Evolutionary conservation across 1,140 invertebrate species (phyloP), one percentile per base, ranked within the genome.

Genomic region (Varroa destructor): DNA sequence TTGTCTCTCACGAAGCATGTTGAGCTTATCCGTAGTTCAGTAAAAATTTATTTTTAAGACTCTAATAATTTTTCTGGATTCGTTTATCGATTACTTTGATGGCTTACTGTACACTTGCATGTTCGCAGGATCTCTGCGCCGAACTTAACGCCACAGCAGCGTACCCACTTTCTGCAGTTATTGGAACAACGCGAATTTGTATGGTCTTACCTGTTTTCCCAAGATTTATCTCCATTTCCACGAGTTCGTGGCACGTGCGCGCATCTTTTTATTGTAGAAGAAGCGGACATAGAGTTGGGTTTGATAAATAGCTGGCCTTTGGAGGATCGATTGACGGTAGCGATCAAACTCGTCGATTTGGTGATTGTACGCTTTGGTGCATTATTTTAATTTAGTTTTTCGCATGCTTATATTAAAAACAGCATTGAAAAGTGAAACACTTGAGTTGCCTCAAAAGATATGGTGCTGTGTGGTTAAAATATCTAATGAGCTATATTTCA

Each of bases 241-340:
- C 37, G 14, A 46, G 12, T 67, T 1, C 61, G 61, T 1, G 61
- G 61, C 37, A 67, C 61, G 1, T 67, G 61, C 37, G 61, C 40
- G 37, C 61, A 67, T 40, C n/a, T 67, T 1, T 67, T 36, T 37
- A 67, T 67, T 40, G 61, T 67, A 2, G 61, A 67, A 37, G 37
- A 67, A 37, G 40, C 61, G 14, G 14, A 67, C 2, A 14, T 5
- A 10, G 12, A 67, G 36, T 40, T 67, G 12, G 46, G 46, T 12
- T 1, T 37, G 4, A 8, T 67, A 12, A 67, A 37, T 2, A 12
- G 46, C 14, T 40, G 14, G 14, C 61, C 61, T 1, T 14, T 67
- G 14, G 40, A 46, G 46, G 61, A 67, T 12, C 40, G 46, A 46
- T 46, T 67, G 12, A 37, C 14, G 40, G 61, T 46, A 36, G 14